Evolutionary conservation across 2,797 vertebrate species (phyloP), one percentile per base, ranked within the genome.

Genomic region (Trichosurus vulpecula): DNA sequence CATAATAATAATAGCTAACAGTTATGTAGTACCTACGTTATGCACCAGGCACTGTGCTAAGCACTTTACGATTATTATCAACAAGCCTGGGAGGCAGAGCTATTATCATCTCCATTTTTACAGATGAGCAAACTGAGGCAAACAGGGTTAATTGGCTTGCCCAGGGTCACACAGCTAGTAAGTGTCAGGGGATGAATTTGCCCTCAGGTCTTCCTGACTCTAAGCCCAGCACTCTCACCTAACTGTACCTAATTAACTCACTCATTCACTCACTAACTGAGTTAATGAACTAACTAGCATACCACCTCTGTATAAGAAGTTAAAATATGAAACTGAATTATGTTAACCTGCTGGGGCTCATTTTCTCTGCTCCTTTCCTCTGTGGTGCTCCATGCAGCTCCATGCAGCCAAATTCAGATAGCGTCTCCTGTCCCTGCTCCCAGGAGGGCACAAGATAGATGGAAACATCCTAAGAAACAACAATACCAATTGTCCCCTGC

Each of bases 401-500:
- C 6, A 1, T 54, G n/a, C 25, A 25, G 58, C 47, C 22, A 0
- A 57, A n/a, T 54, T 94, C 52, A 66, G 19, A 56, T 29, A n/a
- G 47, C 92, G 25, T 91, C 93, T 66, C 57, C 27, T 10, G 0
- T 31, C 90, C 51, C 81, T 0, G 16, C 54, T 97, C 94, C 93
- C 47, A 54, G 92, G 95, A 58, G 56, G 58, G 41, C 30, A 89
- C 30, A 27, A 96, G 96, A 97, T 91, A 92, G 94, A 96, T 96
- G 95, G 58, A 91, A 94, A 92, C 89, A 57, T 94, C 92, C 92
- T 35, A 92, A 94, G 94, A 92, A 93, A 93, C 96, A 97, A 97
- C 96, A 97, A 97, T 92, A 56, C 54, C 87, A 94, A 97, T 94
- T 96, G 96, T 97, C 56, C 51, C 94, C 93, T 41, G 91, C 92